Conservation (phyloP, 92 coral and sea anemone genomes). For the Paramuricea clavata region DNA sequence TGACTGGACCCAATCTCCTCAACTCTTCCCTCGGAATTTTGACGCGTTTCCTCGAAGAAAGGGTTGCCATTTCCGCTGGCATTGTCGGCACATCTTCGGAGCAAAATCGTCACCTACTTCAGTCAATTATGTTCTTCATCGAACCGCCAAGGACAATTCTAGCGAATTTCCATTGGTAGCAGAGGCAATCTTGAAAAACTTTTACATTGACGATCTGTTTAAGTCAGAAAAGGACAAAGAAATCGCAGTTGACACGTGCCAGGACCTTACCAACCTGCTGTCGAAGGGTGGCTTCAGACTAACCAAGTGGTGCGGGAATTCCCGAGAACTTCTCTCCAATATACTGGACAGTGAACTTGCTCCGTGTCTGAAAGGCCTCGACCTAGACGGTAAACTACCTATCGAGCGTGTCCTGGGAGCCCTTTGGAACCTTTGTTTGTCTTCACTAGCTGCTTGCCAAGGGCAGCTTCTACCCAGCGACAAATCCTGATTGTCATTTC, state of each 20-base stretch:
- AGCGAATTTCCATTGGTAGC: slow-evolving; percentile 25
- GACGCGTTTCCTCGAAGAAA: slow-evolving; percentile 44
- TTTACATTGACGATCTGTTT: slow-evolving; percentile 53
- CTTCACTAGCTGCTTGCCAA: no score
- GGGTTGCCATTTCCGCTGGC: slow-evolving; percentile 36
- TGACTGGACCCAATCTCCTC: slow-evolving; percentile 50
- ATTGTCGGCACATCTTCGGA: slow-evolving; percentile 47
- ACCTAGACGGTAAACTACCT: slow-evolving; percentile 6
- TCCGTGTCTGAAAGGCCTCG: slow-evolving; percentile 9
- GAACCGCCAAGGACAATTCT: slow-evolving; percentile 37
- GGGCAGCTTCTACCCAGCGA: background rate
- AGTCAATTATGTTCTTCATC: slow-evolving; percentile 37
- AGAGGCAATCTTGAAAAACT: slow-evolving; percentile 16
- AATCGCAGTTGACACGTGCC: background rate
- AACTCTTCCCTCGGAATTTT: slow-evolving; percentile 50
- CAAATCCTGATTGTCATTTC: background rate
- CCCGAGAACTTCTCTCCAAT: no score
- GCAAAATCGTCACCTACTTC: slow-evolving; percentile 50
- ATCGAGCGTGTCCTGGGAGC: slow-evolving; percentile 46
- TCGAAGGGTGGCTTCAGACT: slow-evolving; percentile 32
- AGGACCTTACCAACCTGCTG: slow-evolving; percentile 16
- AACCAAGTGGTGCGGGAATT: slow-evolving; percentile 64
- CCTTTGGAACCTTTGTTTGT: slow-evolving; percentile 44
- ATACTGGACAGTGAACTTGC: no score
- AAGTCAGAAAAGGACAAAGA: slow-evolving; percentile 5